Evolutionary conservation across 1,140 invertebrate species (phyloP).

Genomic region (Cotesia chilonis): DNA sequence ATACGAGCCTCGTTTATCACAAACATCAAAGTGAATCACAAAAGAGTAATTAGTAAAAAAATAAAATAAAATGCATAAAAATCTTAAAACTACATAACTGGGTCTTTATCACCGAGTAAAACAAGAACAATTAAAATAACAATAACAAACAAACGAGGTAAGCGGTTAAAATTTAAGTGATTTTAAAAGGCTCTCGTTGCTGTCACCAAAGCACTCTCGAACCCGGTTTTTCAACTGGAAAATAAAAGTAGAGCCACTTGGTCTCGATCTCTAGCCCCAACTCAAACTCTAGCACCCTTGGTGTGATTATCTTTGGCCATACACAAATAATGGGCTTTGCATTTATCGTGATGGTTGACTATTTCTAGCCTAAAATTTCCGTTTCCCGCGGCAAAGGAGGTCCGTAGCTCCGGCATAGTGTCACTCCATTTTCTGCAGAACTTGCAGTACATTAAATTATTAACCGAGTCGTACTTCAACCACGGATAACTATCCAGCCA

Average conservation of each 20-base stretch:
- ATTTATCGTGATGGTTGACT: constrained; percentile 79
- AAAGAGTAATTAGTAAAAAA: no score
- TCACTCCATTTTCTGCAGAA: constrained; percentile 77
- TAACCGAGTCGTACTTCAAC: constrained; percentile 73
- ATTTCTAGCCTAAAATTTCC: constrained; percentile 79
- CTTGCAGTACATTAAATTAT: constrained; percentile 77
- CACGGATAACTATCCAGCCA: constrained; percentile 75
- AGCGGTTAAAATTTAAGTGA: no score
- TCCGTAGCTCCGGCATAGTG: constrained; percentile 74
- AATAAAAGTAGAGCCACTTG: background rate
- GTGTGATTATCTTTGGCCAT: constrained; percentile 62
- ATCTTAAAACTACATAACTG: no score
- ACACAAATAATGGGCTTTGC: constrained; percentile 77
- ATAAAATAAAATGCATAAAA: no score
- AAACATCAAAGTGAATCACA: no score
- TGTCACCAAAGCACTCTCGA: no score
- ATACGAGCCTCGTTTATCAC: no score
- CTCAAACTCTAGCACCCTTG: constrained; percentile 25
- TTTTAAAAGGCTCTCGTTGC: no score
- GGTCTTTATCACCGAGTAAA: no score
- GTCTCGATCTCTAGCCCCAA: background rate
- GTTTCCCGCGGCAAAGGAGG: constrained; percentile 78
- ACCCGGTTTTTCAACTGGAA: no score
- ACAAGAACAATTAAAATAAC: no score
- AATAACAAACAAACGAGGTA: no score